Evolutionary conservation across 1,140 invertebrate species (phyloP).

Genomic region (Aphis craccivora): DNA sequence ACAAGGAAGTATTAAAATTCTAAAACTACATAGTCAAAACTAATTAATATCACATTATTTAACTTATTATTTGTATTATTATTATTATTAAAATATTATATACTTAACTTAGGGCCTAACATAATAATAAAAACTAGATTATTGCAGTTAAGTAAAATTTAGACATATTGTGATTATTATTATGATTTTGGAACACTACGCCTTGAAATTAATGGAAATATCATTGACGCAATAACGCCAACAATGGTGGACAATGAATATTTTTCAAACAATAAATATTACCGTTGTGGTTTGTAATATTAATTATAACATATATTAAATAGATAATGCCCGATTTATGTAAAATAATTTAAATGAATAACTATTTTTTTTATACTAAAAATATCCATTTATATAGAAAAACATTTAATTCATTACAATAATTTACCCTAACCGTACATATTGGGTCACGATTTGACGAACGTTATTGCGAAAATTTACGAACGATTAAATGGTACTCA

Average conservation of each 20-base stretch:
- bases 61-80: constrained; percentile 24
- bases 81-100: background rate
- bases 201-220: background rate
- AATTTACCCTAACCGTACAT: background rate
- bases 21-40: constrained; percentile 31
- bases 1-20: constrained; percentile 47
- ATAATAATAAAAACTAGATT: background rate
- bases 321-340: background rate
- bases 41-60: constrained; percentile 56
- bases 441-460: background rate
- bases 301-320: background rate
- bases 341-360: background rate
- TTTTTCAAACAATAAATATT: background rate
- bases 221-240: background rate
- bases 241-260: background rate
- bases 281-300: background rate
- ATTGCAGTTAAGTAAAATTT: constrained; percentile 37
- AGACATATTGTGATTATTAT: constrained; percentile 35
- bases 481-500: background rate
- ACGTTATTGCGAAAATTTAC: background rate
- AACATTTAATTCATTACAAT: background rate
- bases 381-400: constrained; percentile 1
- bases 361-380: background rate
- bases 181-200: background rate
- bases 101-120: constrained; percentile 22